Percentiles rank a stretch among this genome's conserved stretches.
Evolutionary conservation across 2,113 vertebrate genomes (phyloP).

Genomic region (Zosterops pallidus): DNA sequence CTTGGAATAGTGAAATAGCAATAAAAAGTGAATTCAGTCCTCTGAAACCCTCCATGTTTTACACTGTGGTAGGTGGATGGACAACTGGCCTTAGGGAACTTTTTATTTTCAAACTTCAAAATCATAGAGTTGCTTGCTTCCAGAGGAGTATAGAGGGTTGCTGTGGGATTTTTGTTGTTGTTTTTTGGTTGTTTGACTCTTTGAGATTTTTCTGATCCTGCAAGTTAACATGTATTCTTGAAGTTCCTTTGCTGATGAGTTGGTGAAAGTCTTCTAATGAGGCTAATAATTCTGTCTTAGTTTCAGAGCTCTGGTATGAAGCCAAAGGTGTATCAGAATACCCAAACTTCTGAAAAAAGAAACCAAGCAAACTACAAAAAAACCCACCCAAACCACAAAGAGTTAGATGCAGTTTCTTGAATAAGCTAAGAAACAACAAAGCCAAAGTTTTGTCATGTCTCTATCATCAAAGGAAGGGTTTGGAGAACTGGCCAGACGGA

Average conservation of each 20-base stretch:
- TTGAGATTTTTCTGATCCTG: background rate
- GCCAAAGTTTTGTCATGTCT: background rate
- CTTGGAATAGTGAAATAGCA: background rate
- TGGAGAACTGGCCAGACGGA: background rate
- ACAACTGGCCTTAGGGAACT: fast-evolving
- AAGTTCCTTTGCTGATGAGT: background rate
- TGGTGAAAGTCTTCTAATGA: background rate
- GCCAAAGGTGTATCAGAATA: background rate
- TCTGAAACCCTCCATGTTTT: background rate
- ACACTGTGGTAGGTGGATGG: background rate
- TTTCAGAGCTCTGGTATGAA: background rate
- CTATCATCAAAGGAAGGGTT: background rate
- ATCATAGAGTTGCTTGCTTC: background rate
- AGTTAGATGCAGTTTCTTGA: background rate
- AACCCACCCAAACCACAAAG: fast-evolving
- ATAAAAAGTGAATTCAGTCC: background rate
- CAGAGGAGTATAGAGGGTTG: background rate
- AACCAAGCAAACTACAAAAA: too few species aligned
- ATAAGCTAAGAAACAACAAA: background rate
- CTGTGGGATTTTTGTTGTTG: fast-evolving
- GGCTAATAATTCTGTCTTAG: background rate
- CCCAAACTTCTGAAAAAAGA: background rate
- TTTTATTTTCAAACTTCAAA: background rate
- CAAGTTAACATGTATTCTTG: background rate
- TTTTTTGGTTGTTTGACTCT: background rate